Base-by-base conservation (phyloP, 2,888 invertebrate species). In the Yponomeuta plumbellus region DNA sequence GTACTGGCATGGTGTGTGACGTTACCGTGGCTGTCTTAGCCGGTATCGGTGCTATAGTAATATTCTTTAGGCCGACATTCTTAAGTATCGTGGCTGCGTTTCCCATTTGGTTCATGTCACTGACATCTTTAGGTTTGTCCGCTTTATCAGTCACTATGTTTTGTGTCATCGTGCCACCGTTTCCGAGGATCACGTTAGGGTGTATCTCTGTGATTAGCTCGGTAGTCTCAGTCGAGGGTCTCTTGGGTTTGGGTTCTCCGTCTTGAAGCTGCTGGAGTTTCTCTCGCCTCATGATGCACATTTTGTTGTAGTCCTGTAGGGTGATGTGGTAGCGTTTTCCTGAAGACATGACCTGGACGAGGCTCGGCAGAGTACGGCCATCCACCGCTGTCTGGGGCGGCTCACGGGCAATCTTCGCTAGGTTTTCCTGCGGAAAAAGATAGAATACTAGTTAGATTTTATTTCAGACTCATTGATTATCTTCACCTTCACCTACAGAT, bases 301-400 rank as follows among this genome's bases (percentile, higher is more conserved):
- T 95, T 71, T 95, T 95, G 82, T 95, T 96, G 83, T 95, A 96
- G 76, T 96, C 96, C 65, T 94, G 94, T 52, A 96, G 92, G 3
- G 95, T 95, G 73, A 96, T 94, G 79, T 96, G 95, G 81, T 94
- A 96, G 0, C 96, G 94, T 75, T 94, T 94, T n/a, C 96, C 96
- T 0, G 95, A 94, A 0, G 95, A 94, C 77, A 95, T 94, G 0
- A 95, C 95, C 75, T 95, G 94, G n/a, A 95, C 94, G 23, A 95
- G 85, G 67, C 94, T 94, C 4, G 93, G 93, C 70, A 94, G 81
- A 59, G 88, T 88, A 65, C 92, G 91, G 0, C 92, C 94, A 76
- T 93, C 93, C 1, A 91, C 93, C 0, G 92, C 94, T 71, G 92
- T 85, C 73, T 93, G 93, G 0, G 92, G 85, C 1, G 91, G 88